Percentiles rank a stretch among this genome's conserved stretches.
Evolutionary conservation across 2,113 vertebrate species (phyloP).

Genomic region (Rhinolophus ferrumequinum): DNA sequence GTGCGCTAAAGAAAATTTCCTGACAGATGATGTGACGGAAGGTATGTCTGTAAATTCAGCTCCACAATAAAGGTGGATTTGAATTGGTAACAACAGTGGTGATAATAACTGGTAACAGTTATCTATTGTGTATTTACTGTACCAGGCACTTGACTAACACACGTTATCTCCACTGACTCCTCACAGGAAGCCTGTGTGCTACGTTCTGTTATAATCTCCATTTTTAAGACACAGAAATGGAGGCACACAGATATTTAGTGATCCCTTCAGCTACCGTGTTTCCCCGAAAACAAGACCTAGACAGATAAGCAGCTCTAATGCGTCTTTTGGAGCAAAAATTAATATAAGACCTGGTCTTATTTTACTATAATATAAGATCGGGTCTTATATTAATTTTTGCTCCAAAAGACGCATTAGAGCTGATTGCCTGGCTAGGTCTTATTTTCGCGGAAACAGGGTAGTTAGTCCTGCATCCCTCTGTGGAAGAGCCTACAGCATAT

Average conservation of each 20-base stretch:
- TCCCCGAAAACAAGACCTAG: no score
- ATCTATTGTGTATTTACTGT: rapidly evolving
- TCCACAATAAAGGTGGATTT: neutral
- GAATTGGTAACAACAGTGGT: neutral
- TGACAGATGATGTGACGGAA: neutral
- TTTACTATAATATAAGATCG: no score
- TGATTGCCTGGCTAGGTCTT: no score
- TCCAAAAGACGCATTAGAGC: no score
- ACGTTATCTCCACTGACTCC: neutral
- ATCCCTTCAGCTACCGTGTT: neutral
- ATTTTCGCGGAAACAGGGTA: no score
- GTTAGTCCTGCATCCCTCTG: neutral
- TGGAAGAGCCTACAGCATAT: neutral
- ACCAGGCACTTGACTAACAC: neutral
- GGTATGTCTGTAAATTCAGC: neutral
- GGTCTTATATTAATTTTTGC: no score
- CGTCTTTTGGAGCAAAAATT: no score
- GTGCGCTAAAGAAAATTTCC: neutral
- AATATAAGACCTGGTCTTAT: no score
- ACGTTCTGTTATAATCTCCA: neutral
- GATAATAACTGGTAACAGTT: neutral
- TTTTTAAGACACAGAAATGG: neutral
- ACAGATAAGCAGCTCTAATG: no score
- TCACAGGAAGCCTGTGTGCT: neutral
- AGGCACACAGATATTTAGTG: neutral